phyloP scores from a whole-genome alignment of 2,888 invertebrate genomes.

The Lasioglossum calceatum region DNA sequence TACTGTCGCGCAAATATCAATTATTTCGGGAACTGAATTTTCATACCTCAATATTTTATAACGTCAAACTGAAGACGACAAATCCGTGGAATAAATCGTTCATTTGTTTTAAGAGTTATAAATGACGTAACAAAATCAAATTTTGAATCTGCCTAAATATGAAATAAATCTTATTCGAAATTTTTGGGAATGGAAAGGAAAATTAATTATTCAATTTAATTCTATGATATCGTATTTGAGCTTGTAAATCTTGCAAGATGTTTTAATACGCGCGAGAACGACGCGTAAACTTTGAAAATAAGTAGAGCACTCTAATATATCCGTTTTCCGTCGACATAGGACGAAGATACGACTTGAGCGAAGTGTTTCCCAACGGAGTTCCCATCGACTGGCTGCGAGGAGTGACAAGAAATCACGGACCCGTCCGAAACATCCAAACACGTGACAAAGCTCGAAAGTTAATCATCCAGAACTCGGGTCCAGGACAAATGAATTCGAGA shows the following conservation, averaged over 20 bases:
- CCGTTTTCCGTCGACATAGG: neutral
- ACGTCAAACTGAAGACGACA: neutral
- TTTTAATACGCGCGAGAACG: neutral
- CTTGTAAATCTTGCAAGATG: neutral
- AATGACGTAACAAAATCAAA: neutral
- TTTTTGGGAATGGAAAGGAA: neutral
- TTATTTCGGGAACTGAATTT: neutral
- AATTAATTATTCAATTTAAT: neutral
- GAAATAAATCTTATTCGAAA: neutral
- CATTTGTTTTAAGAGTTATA: neutral
- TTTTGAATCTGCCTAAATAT: neutral
- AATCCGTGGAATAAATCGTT: neutral
- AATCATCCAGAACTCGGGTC: slow-evolving; percentile 42
- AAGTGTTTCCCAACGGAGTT: slow-evolving; percentile 9
- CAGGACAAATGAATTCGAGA: slow-evolving; percentile 32
- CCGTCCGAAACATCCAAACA: neutral
- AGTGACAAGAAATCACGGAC: slow-evolving; percentile 19
- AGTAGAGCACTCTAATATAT: neutral
- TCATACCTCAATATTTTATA: neutral
- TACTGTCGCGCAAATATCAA: neutral
- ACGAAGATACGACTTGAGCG: neutral
- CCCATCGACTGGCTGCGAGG: slow-evolving; percentile 20
- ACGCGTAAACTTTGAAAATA: neutral
- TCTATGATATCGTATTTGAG: neutral
- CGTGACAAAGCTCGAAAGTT: slow-evolving; percentile 40